Conservation (phyloP, 2,797 vertebrate genomes). For the Emys orbicularis region DNA sequence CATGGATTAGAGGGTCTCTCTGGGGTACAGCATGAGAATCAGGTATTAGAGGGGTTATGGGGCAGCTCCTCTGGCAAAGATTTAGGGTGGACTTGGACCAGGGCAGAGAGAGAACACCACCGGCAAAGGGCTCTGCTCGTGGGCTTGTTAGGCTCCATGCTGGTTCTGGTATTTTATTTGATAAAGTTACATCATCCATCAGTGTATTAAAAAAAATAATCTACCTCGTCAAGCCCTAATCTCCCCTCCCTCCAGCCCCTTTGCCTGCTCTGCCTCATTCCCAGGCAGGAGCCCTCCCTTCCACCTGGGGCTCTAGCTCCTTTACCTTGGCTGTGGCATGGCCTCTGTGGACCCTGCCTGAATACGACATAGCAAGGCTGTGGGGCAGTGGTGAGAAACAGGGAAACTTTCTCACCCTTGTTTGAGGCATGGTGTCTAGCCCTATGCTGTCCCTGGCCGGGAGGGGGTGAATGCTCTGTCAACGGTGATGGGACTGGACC, state of each 20-base stretch:
- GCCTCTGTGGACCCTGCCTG: not conserved
- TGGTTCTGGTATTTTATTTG: conserved; percentile 75
- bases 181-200: conserved; percentile 81
- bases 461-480: not conserved
- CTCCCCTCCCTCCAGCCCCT: not conserved
- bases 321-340: not conserved
- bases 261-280: not conserved
- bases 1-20: not conserved
- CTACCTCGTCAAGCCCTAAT: conserved; percentile 72
- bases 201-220: conserved; percentile 84
- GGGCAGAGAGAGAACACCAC: not conserved
- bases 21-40: not conserved
- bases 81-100: not conserved
- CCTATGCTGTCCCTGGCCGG: not conserved
- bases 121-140: not conserved
- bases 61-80: not conserved
- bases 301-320: not conserved
- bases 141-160: not conserved
- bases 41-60: too few species aligned
- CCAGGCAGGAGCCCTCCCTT: not conserved
- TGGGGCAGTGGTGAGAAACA: not conserved
- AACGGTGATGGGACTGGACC: not conserved
- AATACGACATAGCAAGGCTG: not conserved
- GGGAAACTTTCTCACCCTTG: not conserved
- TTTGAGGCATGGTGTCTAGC: not conserved